These are phyloP conservation scores for Apodemia zela DNA, from an alignment of 2,888 invertebrate species.

Conservation along the genomic window DNA sequence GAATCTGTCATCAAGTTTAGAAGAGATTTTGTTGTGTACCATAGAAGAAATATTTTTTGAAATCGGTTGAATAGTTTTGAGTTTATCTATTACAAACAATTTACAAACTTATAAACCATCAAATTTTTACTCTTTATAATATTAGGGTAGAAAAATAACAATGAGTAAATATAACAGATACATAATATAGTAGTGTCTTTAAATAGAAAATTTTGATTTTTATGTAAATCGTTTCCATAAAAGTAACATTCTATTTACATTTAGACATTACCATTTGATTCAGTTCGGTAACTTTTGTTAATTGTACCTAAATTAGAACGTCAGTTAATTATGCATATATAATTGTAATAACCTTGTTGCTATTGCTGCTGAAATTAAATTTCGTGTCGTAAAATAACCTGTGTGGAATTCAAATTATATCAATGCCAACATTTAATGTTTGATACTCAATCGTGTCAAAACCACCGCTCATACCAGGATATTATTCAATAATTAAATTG, in stretches of 20 bases:
- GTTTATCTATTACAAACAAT: too few relatives aligned
- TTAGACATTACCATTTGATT: not conserved
- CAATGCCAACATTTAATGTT: constrained; percentile 5
- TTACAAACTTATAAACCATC: too few relatives aligned
- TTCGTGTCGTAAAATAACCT: not conserved
- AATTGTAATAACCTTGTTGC: not conserved
- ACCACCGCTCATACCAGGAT: not conserved
- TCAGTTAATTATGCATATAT: not conserved
- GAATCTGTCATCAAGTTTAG: too few relatives aligned
- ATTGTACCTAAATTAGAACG: constrained; percentile 5
- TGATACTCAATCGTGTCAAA: not conserved
- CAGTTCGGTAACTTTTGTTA: not conserved
- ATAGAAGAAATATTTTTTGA: too few relatives aligned
- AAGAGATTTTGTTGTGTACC: too few relatives aligned
- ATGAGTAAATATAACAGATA: too few relatives aligned
- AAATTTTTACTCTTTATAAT: too few relatives aligned
- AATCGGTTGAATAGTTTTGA: too few relatives aligned
- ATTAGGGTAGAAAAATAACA: too few relatives aligned
- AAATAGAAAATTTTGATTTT: too few relatives aligned
- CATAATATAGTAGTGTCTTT: too few relatives aligned
- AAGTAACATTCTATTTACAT: constrained; percentile 2
- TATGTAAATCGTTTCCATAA: not conserved
- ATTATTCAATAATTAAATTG: not conserved
- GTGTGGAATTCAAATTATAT: constrained; percentile 8
- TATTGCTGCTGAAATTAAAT: not conserved